Conservation (phyloP, 2,113 vertebrate genomes). For the Stomatorhinus ivindoensis region DNA sequence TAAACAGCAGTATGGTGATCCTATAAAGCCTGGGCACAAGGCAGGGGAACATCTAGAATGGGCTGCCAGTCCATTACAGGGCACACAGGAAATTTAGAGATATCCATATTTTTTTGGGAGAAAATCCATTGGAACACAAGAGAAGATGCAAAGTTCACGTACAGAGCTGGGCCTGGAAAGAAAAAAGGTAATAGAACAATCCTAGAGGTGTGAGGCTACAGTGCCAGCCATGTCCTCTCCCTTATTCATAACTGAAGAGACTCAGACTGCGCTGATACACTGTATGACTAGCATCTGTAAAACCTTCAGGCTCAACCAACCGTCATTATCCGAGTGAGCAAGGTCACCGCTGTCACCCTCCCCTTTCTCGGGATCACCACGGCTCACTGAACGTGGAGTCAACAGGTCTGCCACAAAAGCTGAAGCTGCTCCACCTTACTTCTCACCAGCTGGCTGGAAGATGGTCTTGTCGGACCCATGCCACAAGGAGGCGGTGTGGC, state of each 20-base stretch:
- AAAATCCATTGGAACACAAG: neutral
- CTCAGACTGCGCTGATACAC: neutral
- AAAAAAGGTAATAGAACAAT: neutral
- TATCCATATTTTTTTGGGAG: neutral
- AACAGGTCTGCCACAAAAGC: neutral
- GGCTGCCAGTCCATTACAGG: neutral
- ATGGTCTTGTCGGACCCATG: neutral
- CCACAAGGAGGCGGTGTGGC: neutral
- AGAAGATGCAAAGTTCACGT: neutral
- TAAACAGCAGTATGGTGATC: neutral
- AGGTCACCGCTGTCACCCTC: neutral
- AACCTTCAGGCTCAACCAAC: neutral
- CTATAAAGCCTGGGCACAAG: neutral
- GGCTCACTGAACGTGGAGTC: neutral
- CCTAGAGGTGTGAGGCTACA: neutral
- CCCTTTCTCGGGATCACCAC: neutral
- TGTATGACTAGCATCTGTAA: neutral
- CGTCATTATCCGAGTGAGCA: neutral
- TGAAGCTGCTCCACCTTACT: neutral
- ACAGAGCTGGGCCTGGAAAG: neutral
- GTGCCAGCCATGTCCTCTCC: neutral
- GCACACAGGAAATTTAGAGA: neutral
- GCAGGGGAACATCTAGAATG: neutral
- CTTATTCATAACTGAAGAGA: neutral
- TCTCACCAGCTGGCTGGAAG: neutral